Base-by-base conservation (phyloP, 2,888 invertebrate genomes). In the Anthophora plumipes region DNA sequence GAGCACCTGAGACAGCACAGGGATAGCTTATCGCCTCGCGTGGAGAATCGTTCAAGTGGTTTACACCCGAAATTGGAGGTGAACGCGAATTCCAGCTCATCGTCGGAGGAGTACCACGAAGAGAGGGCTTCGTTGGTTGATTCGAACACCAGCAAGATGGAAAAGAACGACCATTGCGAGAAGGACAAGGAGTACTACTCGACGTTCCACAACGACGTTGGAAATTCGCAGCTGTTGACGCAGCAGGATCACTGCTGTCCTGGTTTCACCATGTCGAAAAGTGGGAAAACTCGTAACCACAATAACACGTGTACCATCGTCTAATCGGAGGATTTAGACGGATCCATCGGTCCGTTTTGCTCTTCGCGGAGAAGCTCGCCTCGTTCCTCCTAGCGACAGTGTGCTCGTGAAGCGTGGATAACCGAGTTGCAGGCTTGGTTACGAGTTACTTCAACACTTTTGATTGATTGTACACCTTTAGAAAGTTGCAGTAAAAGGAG, bases 1-100 rank as follows among this genome's bases (percentile, higher is more conserved):
- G 92, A 95, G 89, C 94, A 96, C 91, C 88, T 95, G 31, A 94
- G 95, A 77, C 93, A 93, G 11, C 95, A 95, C 86, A 94, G 95
- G 80, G 93, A 95, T 71, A 94, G 94, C 83, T 93, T 94, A 0
- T 94, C 88, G 3, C 83, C 87, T 0, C 85, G 87, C 0, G 67
- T 8, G 0, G 90, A 90, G 17, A 88, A 83, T 8, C 88, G 85
- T 22, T 76, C 88, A 1, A 52, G 82, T 0, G 82, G 80, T 0
- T 69, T 83, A 1, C 87, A 87, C n/a, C 50, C 77, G 9, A 89
- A 87, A 77, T 84, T 89, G 14, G 89, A 91, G 57, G 79, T 85
- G 39, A 83, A 74, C 25, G 68, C 85, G 5, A 85, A 66, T 8
- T 79, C 84, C 1, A 82, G 77, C 8, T 81, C 84, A 5, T 86